A percentile compares a stretch with the other conserved stretches of the same genome.
These are phyloP conservation scores for Tethya wilhelma DNA, from an alignment of 37 sponge, comb jelly and placozoan genomes.

Conservation along the genomic window DNA sequence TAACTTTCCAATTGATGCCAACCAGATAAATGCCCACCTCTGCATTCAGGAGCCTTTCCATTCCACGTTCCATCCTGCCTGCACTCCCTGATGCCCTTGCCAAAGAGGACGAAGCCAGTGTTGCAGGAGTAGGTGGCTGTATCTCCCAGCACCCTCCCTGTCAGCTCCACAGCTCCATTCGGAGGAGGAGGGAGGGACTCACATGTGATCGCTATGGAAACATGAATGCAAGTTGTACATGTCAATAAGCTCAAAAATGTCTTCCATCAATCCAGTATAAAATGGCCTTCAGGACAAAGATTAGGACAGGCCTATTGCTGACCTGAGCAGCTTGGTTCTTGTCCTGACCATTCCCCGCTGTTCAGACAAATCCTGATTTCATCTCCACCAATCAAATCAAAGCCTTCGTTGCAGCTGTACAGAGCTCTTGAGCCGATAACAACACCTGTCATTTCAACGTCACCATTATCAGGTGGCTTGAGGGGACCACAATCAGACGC, in stretches of 20 bases:
- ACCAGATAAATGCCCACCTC: slow-evolving; percentile 31
- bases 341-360: slow-evolving; percentile 21
- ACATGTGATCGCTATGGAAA: too few species aligned
- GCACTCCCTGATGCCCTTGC: slow-evolving; percentile 28
- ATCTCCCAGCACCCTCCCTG: too few species aligned
- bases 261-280: too few species aligned
- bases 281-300: too few species aligned
- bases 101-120: slow-evolving; percentile 27
- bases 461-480: slow-evolving; percentile 27
- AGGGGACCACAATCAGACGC: slow-evolving; percentile 40
- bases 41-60: slow-evolving; percentile 44
- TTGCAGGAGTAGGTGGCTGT: slow-evolving; percentile 66
- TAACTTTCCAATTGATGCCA: too few species aligned
- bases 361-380: slow-evolving; percentile 15
- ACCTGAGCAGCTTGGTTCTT: slow-evolving; percentile 18
- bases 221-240: too few species aligned
- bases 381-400: neutral
- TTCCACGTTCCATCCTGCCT: slow-evolving; percentile 32
- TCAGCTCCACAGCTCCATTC: too few species aligned
- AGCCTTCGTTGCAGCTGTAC: slow-evolving; percentile 36
- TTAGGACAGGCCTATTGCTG: too few species aligned
- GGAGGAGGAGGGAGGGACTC: too few species aligned
- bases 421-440: slow-evolving; percentile 12
- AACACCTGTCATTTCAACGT: slow-evolving; percentile 9
- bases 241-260: too few species aligned